Percentiles rank a stretch among this genome's conserved stretches.
Evolutionary conservation across 2,113 vertebrate species (phyloP).

Genomic region (Tretioscincus oriximinensis): DNA sequence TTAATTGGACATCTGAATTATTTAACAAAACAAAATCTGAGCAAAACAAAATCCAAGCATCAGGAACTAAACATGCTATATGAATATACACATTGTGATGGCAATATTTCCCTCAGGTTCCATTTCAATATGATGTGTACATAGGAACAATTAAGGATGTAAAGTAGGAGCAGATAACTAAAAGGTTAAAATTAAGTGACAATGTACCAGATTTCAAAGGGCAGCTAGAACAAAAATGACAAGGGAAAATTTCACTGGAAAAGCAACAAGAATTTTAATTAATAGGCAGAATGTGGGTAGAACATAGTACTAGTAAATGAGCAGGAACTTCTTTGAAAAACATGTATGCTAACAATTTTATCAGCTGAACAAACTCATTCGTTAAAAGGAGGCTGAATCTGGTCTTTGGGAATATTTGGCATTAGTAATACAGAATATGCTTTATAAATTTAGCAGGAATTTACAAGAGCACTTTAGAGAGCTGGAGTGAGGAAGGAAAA

Average conservation of each 20-base stretch:
- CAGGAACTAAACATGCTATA: slow-evolving; percentile 7
- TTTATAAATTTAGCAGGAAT: slow-evolving; percentile 20
- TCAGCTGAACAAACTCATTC: slow-evolving; percentile 35
- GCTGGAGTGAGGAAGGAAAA: neutral
- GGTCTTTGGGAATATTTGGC: slow-evolving; percentile 21
- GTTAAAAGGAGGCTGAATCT: slow-evolving; percentile 22
- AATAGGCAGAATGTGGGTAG: slow-evolving; percentile 36
- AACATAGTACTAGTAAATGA: slow-evolving; percentile 45
- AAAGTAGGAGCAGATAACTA: slow-evolving; percentile 41
- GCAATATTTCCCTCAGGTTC: slow-evolving; percentile 46
- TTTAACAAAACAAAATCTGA: neutral
- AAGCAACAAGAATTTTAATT: slow-evolving; percentile 45
- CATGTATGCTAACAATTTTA: slow-evolving; percentile 35
- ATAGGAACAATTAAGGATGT: slow-evolving; percentile 28
- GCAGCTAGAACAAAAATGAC: slow-evolving; percentile 23
- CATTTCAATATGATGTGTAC: slow-evolving; percentile 35
- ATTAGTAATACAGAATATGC: slow-evolving; percentile 5
- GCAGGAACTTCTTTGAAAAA: slow-evolving; percentile 40
- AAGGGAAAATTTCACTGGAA: slow-evolving; percentile 32
- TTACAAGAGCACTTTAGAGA: neutral
- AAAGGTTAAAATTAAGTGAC: slow-evolving; percentile 34
- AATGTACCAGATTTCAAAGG: slow-evolving; percentile 29
- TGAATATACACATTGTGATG: slow-evolving; percentile 41
- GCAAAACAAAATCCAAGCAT: slow-evolving; percentile 17
- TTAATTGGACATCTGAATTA: neutral